Conservation (phyloP, 2,113 vertebrate genomes). For the Dipodomys stephensi region DNA sequence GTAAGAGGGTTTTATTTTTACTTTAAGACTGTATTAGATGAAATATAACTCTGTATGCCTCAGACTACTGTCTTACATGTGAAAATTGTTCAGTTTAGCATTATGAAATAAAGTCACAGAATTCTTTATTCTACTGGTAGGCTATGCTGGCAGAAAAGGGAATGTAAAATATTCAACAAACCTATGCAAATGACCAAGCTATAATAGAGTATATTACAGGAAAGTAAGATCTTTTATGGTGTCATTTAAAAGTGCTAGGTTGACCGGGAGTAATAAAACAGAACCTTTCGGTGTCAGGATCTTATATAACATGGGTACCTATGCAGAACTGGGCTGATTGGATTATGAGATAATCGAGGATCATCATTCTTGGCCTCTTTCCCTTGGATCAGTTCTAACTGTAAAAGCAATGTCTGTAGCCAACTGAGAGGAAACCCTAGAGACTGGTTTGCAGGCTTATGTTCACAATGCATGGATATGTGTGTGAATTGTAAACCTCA, state of each 20-base stretch:
- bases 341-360: not conserved
- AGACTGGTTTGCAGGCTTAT: not conserved
- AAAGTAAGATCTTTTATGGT: not conserved
- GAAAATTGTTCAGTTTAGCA: not conserved
- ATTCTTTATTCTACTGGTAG: not conserved
- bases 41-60: not conserved
- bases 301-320: not conserved
- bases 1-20: slow-evolving; percentile 24
- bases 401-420: not conserved
- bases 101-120: not conserved
- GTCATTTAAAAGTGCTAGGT: not conserved
- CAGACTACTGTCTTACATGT: not conserved
- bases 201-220: not conserved
- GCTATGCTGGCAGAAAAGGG: not conserved
- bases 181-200: not conserved
- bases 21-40: not conserved
- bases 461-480: not conserved
- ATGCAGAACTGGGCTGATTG: too few relatives aligned
- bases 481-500: not conserved
- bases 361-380: not conserved
- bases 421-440: not conserved
- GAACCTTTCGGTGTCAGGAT: not conserved
- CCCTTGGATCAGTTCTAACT: not conserved
- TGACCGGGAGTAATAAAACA: not conserved
- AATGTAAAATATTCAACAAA: not conserved